Conservation (phyloP, 2,888 invertebrate species). For the Sericinus montela region DNA sequence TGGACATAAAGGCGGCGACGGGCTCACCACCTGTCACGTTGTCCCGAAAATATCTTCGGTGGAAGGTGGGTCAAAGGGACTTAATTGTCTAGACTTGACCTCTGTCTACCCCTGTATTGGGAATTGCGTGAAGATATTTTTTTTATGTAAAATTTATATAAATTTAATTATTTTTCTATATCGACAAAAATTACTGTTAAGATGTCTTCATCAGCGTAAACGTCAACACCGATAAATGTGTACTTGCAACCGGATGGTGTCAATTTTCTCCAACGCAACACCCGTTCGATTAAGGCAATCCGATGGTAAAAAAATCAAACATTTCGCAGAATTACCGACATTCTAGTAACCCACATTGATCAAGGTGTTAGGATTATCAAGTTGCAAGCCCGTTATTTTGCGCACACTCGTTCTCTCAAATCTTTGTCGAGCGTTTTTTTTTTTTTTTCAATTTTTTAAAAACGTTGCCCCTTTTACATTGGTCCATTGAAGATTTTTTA, state of each 20-base stretch:
- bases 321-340: conserved; percentile 45
- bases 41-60: too few relatives aligned
- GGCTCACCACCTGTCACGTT: too few relatives aligned
- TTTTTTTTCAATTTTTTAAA: conserved; percentile 38
- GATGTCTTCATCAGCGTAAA: too few relatives aligned
- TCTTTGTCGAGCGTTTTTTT: conserved; percentile 61
- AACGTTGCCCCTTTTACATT: conserved; percentile 41
- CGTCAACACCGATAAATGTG: conserved; percentile 5
- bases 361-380: conserved; percentile 74
- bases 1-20: too few relatives aligned
- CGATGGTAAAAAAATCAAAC: conserved; percentile 48
- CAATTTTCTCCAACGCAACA: conserved; percentile 48
- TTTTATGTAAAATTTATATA: too few relatives aligned
- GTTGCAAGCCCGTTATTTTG: conserved; percentile 67
- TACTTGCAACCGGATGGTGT: conserved; percentile 58
- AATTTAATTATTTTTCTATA: too few relatives aligned
- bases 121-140: too few relatives aligned
- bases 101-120: too few relatives aligned
- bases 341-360: conserved; percentile 75
- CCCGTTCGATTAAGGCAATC: conserved; percentile 60
- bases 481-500: conserved; percentile 32
- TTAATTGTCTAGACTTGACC: too few relatives aligned
- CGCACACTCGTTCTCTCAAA: conserved; percentile 46
- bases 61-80: too few relatives aligned
- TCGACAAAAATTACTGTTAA: too few relatives aligned